phyloP scores from a whole-genome alignment of 2,113 vertebrate genomes.

The Indicator maculatus region DNA sequence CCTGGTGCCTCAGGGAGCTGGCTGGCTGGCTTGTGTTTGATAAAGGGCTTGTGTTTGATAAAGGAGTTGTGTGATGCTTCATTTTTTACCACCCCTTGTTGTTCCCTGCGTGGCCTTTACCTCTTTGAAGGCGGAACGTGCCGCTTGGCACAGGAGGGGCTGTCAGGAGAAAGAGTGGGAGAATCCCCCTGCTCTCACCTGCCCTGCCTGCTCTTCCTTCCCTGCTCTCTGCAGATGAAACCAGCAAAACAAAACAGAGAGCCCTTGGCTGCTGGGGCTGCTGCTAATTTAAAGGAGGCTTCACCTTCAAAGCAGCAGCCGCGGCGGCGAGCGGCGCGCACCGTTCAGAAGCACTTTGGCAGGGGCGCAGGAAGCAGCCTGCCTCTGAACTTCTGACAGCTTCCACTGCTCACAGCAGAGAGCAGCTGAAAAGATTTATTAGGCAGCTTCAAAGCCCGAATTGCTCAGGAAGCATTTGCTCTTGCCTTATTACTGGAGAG shows the following conservation, averaged over 20 bases:
- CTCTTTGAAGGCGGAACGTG: background rate
- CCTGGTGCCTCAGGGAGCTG: background rate
- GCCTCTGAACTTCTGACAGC: background rate
- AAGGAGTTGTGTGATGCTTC: background rate
- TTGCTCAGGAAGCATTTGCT: constrained; percentile 17
- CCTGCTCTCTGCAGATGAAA: background rate
- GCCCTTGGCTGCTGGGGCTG: background rate
- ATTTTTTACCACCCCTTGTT: background rate
- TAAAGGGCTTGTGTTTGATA: background rate
- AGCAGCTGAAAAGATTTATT: background rate
- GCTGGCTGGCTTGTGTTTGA: background rate
- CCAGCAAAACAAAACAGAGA: background rate
- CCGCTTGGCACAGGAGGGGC: background rate
- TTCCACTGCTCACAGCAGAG: background rate
- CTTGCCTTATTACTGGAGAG: background rate
- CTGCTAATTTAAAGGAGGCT: background rate
- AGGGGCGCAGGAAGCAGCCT: background rate
- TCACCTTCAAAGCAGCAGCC: background rate
- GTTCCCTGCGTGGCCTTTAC: background rate
- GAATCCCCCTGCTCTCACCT: rapidly evolving
- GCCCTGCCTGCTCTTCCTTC: background rate
- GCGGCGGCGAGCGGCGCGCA: rapidly evolving
- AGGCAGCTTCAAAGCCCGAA: background rate
- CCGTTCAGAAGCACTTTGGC: rapidly evolving
- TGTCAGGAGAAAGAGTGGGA: background rate